Percentiles rank a stretch among this genome's conserved stretches.
phyloP scores from a whole-genome alignment of 2,797 vertebrate species.

The Takifugu ocellatus region DNA sequence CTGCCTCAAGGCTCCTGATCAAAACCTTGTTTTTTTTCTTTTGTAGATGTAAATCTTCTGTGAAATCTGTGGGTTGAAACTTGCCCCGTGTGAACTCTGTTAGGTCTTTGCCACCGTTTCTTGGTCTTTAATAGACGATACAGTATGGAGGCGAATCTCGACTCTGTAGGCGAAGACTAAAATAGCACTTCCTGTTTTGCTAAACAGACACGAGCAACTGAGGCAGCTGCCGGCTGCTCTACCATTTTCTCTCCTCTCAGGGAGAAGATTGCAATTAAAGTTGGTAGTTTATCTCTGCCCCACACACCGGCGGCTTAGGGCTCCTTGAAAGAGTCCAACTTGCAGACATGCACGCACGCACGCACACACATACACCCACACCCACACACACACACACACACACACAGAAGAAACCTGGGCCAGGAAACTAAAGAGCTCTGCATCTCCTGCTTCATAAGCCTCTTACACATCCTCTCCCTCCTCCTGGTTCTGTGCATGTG shows the following conservation, averaged over 20 bases:
- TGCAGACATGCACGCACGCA: constrained; percentile 16
- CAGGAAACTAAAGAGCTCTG: constrained; percentile 56
- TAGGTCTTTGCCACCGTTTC: neutral
- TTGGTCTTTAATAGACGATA: constrained; percentile 10
- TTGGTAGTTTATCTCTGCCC: constrained; percentile 83
- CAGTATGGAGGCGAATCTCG: too few relatives aligned
- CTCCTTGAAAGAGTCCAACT: constrained; percentile 79
- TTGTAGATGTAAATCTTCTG: constrained; percentile 31
- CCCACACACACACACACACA: constrained; percentile 38
- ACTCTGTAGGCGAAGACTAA: constrained; percentile 19
- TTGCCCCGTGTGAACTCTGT: neutral
- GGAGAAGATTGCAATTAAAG: constrained; percentile 76
- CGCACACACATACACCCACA: constrained; percentile 51
- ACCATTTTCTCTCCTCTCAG: constrained; percentile 75
- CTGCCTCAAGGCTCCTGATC: constrained; percentile 33
- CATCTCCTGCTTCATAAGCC: constrained; percentile 66
- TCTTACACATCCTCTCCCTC: constrained; percentile 54
- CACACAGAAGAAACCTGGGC: constrained; percentile 57
- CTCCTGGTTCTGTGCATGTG: constrained; percentile 30
- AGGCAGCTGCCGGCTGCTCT: constrained; percentile 59
- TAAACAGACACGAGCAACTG: constrained; percentile 28
- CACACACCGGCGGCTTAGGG: constrained; percentile 79
- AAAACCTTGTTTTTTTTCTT: constrained; percentile 30
- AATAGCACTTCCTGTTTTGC: constrained; percentile 45
- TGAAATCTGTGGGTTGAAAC: constrained; percentile 34